phyloP scores from a whole-genome alignment of 2,888 invertebrate species.

The Physocephala rufipes region DNA sequence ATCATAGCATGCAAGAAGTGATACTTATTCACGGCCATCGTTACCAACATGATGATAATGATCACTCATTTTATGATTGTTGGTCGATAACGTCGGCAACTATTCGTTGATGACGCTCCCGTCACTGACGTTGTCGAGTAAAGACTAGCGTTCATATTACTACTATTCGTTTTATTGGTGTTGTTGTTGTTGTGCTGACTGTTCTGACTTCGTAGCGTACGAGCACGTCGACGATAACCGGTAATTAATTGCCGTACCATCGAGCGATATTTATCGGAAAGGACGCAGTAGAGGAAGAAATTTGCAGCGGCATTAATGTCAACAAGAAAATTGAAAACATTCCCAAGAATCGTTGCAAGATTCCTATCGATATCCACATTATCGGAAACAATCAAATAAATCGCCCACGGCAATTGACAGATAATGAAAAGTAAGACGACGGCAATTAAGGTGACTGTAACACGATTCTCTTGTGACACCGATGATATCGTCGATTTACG shows the following conservation, averaged over 20 bases:
- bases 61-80: constrained; percentile 21
- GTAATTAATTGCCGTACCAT: constrained; percentile 66
- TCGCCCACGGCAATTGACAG: constrained; percentile 77
- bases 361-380: constrained; percentile 50
- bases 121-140: constrained; percentile 48
- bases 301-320: constrained; percentile 79
- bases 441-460: constrained; percentile 79
- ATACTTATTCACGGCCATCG: neutral
- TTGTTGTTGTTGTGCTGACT: constrained; percentile 53
- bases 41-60: constrained; percentile 47
- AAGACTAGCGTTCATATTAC: constrained; percentile 56
- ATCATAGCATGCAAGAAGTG: neutral
- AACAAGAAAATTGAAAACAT: constrained; percentile 76
- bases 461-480: constrained; percentile 74
- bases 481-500: constrained; percentile 62
- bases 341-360: constrained; percentile 69
- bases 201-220: constrained; percentile 28
- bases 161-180: constrained; percentile 45
- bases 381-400: constrained; percentile 66
- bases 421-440: constrained; percentile 79
- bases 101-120: constrained; percentile 40
- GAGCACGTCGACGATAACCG: constrained; percentile 55
- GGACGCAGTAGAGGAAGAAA: constrained; percentile 80
- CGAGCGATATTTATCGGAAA: constrained; percentile 78
- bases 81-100: constrained; percentile 53